Percentiles rank a stretch among this genome's conserved stretches.
These are phyloP conservation scores for Hozukius guyotensis DNA, from an alignment of 2,797 vertebrate species.

Conservation along the genomic window DNA sequence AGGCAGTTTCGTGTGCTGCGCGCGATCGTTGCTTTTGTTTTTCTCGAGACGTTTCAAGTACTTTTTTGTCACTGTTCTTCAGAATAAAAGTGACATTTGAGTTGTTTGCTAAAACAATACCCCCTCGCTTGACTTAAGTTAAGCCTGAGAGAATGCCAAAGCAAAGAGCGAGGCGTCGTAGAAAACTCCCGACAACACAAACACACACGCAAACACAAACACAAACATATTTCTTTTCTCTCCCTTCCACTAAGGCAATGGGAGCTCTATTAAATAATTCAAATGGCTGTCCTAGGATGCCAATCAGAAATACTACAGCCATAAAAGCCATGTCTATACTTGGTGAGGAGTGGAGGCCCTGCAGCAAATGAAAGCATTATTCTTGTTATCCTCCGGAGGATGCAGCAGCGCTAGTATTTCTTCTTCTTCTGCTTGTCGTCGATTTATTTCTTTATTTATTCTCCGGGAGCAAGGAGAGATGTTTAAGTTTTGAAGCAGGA, in stretches of 20 bases:
- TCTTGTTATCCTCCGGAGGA: conserved; percentile 83
- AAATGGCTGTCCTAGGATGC: conserved; percentile 84
- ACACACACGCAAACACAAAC: conserved; percentile 37
- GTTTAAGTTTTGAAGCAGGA: conserved; percentile 80
- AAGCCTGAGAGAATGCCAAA: conserved; percentile 53
- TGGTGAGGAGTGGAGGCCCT: conserved; percentile 73
- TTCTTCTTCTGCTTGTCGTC: conserved; percentile 73
- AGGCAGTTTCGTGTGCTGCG: neutral
- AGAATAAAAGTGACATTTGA: conserved; percentile 20
- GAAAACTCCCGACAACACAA: conserved; percentile 59
- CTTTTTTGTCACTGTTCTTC: neutral
- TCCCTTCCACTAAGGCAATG: conserved; percentile 63
- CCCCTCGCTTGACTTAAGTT: conserved; percentile 48
- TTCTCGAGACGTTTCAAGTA: neutral
- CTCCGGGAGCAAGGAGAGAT: conserved; percentile 64
- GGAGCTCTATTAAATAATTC: conserved; percentile 86
- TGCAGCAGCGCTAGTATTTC: conserved; percentile 75
- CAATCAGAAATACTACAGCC: conserved; percentile 88
- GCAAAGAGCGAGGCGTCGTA: conserved; percentile 33
- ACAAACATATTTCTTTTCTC: conserved; percentile 69
- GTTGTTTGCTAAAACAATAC: conserved; percentile 42
- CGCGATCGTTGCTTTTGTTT: neutral
- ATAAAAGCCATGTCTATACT: conserved; percentile 84
- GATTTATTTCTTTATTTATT: conserved; percentile 82
- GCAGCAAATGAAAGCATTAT: conserved; percentile 86